These are phyloP conservation scores for Liolophura sinensis DNA, from an alignment of 1,140 invertebrate genomes.

Conservation along the genomic window DNA sequence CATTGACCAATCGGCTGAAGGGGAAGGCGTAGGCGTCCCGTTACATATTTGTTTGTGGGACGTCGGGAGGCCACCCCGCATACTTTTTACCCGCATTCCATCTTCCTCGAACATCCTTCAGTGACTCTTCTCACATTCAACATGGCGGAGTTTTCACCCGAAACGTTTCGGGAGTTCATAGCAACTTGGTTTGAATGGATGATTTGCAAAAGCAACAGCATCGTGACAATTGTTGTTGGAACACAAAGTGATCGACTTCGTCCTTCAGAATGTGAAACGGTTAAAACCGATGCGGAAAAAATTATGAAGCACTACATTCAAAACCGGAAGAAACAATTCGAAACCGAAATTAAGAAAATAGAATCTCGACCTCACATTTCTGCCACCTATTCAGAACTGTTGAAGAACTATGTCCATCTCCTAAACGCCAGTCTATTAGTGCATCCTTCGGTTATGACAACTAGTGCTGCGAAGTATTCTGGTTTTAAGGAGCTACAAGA, in stretches of 20 bases:
- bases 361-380: constrained; percentile 40
- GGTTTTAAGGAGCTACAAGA: constrained; percentile 41
- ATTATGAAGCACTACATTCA: constrained; percentile 7
- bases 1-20: constrained; percentile 37
- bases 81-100: constrained; percentile 48
- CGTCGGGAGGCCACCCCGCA: constrained; percentile 46
- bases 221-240: constrained; percentile 45
- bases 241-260: constrained; percentile 44
- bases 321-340: constrained; percentile 18
- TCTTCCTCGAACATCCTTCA: constrained; percentile 48
- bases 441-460: constrained; percentile 41
- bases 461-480: constrained; percentile 34
- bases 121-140: constrained; percentile 51
- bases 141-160: constrained; percentile 41
- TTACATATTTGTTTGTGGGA: constrained; percentile 51
- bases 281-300: background rate
- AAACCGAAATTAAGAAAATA: constrained; percentile 42
- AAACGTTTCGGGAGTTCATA: constrained; percentile 42
- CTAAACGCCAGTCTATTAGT: constrained; percentile 39
- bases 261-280: background rate
- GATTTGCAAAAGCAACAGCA: constrained; percentile 49
- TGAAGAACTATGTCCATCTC: constrained; percentile 44
- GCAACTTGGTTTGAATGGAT: constrained; percentile 55
- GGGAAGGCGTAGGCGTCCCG: constrained; percentile 19
- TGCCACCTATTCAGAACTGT: constrained; percentile 46